Evolutionary conservation across 1,140 invertebrate species (phyloP), one percentile per base, ranked within the genome.

Genomic region (Bombus soroeensis): DNA sequence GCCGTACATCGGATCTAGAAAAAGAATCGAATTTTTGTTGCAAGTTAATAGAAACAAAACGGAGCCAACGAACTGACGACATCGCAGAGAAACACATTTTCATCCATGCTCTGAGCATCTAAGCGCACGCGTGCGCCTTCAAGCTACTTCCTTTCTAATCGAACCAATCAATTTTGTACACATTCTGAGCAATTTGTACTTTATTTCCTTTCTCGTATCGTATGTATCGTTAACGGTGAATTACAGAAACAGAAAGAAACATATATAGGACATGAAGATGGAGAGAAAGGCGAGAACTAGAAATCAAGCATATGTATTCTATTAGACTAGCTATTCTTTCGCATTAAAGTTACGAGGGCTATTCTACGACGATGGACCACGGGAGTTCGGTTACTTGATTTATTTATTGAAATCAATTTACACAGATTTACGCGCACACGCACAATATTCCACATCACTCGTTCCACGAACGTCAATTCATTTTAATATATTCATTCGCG

Each of bases 1-100:
- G 13, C 81, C 84, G 75, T 89, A 91, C 66, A 89, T 75, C 62
- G 87, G 18, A 91, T 91, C 89, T 91, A 89, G 89, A 90, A 90
- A 90, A 88, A 91, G 10, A 89, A 91, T 89, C 75, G 84, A 80
- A 88, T 85, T 77, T 78, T 81, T 83, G 66, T 43, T 62, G 70
- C 28, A 15, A 74, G 68, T 88, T 89, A 89, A 43, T 88, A 53
- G 25, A 66, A 15, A 32, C 25, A 28, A 32, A 68, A 32, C 64
- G 25, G 62, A n/a, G 15, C 71, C 74, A 41, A 57, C 78, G 43
- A 47, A n/a, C 62, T 75, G 81, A 81, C 88, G 66, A 88, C 77
- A 88, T 81, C 62, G 82, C 73, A 86, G 80, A 77, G 59, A 88
- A 88, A 66, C 74, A 88, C 68, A 86, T 59, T 86, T 75, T 62